Percentiles rank a stretch among this genome's conserved stretches.
Evolutionary conservation across 2,113 vertebrate species (phyloP).

Genomic region (Chaetorhynchus papuensis): DNA sequence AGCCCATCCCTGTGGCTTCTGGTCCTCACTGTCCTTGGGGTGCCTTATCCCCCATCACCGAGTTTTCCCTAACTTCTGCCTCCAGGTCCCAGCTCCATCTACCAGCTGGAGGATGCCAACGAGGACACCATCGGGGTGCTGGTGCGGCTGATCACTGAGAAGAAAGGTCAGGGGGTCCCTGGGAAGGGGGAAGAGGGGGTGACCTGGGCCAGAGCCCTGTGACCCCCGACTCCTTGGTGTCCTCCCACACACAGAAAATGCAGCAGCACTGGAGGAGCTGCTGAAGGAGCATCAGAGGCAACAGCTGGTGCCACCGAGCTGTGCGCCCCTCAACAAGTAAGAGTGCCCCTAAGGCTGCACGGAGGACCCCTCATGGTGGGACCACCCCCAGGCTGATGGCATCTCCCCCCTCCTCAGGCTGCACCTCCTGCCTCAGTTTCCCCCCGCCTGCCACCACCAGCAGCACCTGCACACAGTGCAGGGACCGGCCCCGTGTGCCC

Average conservation of each 20-base stretch:
- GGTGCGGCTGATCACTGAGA: conserved; percentile 92
- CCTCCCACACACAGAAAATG: conserved; percentile 78
- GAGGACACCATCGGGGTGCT: conserved; percentile 95
- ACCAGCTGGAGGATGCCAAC: conserved; percentile 82
- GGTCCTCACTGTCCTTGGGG: not conserved
- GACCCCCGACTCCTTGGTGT: not conserved
- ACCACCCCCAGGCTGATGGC: not conserved
- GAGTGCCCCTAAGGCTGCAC: not conserved
- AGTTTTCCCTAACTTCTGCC: not conserved
- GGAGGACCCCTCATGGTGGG: accelerated
- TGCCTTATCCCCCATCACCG: not conserved
- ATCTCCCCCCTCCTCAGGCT: conserved; percentile 5
- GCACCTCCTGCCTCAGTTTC: conserved; percentile 70
- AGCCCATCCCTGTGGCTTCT: not conserved
- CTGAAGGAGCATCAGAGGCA: conserved; percentile 88
- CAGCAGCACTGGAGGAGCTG: conserved; percentile 89
- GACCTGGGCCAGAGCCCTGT: accelerated
- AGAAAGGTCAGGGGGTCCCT: conserved; percentile 79
- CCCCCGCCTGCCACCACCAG: conserved; percentile 81
- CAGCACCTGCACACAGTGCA: conserved; percentile 93
- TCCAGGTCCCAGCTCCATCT: conserved; percentile 76
- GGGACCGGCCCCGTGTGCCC: conserved; percentile 81
- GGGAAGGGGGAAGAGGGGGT: not conserved
- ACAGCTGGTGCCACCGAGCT: conserved; percentile 69
- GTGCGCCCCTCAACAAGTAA: conserved; percentile 80